Evolutionary conservation across 2,113 vertebrate genomes (phyloP).

Genomic region (Alouatta palliata): DNA sequence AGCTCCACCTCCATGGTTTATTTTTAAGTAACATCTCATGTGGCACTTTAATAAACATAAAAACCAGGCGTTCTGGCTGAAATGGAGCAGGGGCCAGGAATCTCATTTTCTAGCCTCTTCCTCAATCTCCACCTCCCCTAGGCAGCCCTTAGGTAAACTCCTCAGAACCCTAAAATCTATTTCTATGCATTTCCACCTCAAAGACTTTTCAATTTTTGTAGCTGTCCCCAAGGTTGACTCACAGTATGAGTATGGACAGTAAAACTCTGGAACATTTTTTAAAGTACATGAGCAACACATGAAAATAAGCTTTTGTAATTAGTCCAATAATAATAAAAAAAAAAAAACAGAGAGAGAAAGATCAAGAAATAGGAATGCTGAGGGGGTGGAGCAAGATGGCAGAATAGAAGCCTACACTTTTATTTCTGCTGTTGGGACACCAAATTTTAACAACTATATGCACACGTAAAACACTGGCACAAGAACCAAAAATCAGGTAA

Average conservation of each 20-base stretch:
- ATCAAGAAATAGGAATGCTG: not conserved
- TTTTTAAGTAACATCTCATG: not conserved
- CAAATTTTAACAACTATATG: too few species aligned
- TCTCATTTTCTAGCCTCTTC: not conserved
- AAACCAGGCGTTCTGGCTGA: not conserved
- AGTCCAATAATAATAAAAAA: not conserved
- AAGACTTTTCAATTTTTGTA: not conserved
- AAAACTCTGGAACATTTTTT: not conserved
- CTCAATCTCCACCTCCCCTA: not conserved
- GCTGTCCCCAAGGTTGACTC: not conserved
- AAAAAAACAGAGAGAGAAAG: not conserved
- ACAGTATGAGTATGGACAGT: not conserved
- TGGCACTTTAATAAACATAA: not conserved
- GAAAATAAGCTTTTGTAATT: not conserved
- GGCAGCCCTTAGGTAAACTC: not conserved
- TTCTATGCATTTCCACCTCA: not conserved
- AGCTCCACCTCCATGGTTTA: not conserved
- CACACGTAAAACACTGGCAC: too few species aligned
- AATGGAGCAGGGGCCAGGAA: not conserved
- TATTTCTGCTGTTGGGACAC: too few species aligned
- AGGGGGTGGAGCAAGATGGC: too few species aligned
- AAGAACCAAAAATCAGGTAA: too few species aligned
- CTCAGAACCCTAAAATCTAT: not conserved
- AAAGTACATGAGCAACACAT: not conserved
- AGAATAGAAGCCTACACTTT: too few species aligned